phyloP scores from a whole-genome alignment of 1,140 invertebrate genomes.

The Bathynomus jamesi region DNA sequence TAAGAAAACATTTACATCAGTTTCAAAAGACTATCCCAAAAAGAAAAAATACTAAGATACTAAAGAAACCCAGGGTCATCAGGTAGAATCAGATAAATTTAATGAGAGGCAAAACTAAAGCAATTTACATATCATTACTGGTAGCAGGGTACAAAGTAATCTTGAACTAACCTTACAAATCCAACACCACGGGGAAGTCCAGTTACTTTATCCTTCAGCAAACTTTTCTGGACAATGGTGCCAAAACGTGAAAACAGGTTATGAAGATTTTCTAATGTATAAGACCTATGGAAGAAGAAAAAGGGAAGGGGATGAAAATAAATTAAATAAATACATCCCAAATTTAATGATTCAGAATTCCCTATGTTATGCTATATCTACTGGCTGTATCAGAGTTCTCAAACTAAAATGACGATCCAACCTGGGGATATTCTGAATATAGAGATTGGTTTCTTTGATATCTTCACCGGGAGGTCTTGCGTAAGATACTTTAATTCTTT shows the following conservation, averaged over 20 bases:
- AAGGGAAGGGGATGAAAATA: not conserved
- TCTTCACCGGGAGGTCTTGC: conserved; percentile 82
- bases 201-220: conserved; percentile 77
- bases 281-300: conserved; percentile 29
- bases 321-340: no score
- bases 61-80: no score
- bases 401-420: conserved; percentile 40
- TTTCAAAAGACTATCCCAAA: no score
- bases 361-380: no score
- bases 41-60: no score
- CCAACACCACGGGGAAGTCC: conserved; percentile 78
- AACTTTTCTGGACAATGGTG: conserved; percentile 79
- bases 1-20: no score
- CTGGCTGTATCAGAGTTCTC: no score
- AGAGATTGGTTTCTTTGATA: conserved; percentile 91
- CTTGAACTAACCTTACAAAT: conserved; percentile 68
- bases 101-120: no score
- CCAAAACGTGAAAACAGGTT: conserved; percentile 78
- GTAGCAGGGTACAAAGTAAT: no score
- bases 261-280: conserved; percentile 50
- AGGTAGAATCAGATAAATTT: no score
- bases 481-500: conserved; percentile 81
- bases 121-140: no score
- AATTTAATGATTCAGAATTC: no score
- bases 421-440: conserved; percentile 83